Base-by-base conservation (phyloP, 2,888 invertebrate species). In the Tachina fera region DNA sequence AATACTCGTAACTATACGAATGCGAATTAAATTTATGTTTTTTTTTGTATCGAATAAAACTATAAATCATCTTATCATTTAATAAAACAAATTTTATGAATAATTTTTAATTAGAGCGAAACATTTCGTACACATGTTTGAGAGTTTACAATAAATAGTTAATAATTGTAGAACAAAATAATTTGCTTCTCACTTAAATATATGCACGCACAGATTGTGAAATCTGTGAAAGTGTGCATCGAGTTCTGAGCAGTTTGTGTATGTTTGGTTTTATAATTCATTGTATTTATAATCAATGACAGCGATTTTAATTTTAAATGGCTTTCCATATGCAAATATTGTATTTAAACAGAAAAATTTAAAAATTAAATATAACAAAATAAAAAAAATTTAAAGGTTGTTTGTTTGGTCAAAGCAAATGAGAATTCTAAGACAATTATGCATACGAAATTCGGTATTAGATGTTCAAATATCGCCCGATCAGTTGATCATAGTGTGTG, bases 41-140 rank as follows among this genome's bases (percentile, higher is more conserved):
- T 31, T 31, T 31, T 31, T 70, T 51, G 41, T 74, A 65, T 72
- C 72, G 22, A 19, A 58, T 51, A 22, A 74, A 51, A 16, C 14
- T 49, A 74, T 74, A 80, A 67, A 67, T 74, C 67, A 51, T 60
- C 45, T 67, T 60, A 80, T 80, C 72, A 60, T 74, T 67, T 74
- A 67, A 68, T 67, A 63, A 51, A 74, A 53, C 9, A 13, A 41
- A 67, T 74, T 74, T 80, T 53, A 80, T 80, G 74, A 80, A 80
- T 60, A 60, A 80, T 80, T 80, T 80, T 80, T 49, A 80, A 80
- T 80, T 80, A 80, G 49, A 43, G 22, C 39, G 60, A 68, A 56
- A 45, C 13, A 58, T n/a, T 45, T 56, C n/a, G 14, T 9, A 43
- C 51, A 41, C 39, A 41, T 41, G 39, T 16, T 31, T 11, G 39